Evolutionary conservation across 1,140 invertebrate genomes (phyloP), one percentile per base, ranked within the genome.

Genomic region (Drosophila paulistorum): DNA sequence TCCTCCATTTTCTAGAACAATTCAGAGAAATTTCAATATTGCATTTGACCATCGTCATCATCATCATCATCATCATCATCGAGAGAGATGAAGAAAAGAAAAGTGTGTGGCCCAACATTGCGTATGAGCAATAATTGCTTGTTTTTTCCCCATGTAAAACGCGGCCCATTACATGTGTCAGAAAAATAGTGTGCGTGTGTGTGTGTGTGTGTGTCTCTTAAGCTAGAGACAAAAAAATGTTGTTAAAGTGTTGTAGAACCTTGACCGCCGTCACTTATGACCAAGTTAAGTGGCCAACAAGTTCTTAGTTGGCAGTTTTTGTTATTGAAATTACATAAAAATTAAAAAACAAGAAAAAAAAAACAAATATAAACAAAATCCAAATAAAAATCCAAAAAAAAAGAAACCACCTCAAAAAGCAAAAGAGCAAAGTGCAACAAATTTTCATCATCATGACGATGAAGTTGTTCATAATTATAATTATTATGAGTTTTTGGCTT

Each of bases 91-190:
- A 48, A 41, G 45, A 73, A 35, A 4, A 57, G 70, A 51, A 55
- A 55, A 23, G 26, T 54, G 64, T 64, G 37, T 62, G 62, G 64
- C 57, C 41, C 65, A 65, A 79, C 83, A 35, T 9, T 65, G 79
- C 83, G 83, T 87, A 87, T 86, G 83, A 77, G 79, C 79, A 67
- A 79, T 82, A 48, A 39, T 51, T 62, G 58, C 67, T 68, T 66
- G 63, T 33, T 67, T 73, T 66, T 67, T 73, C 64, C 55, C 65
- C 72, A 65, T 87, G 71, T 87, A 82, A 79, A 73, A 57, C 14
- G 77, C 65, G 75, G 67, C 72, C 69, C 68, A 82, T 86, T 86
- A 87, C 82, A 81, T 65, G 64, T 77, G 81, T 61, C 73, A 76
- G 76, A 45, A 23, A 30, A 30, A 30, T 30, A 7, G 6, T 7